Percentiles rank a stretch among this genome's conserved stretches.
phyloP scores from a whole-genome alignment of 2,113 vertebrate genomes.

The Seriola quinqueradiata region DNA sequence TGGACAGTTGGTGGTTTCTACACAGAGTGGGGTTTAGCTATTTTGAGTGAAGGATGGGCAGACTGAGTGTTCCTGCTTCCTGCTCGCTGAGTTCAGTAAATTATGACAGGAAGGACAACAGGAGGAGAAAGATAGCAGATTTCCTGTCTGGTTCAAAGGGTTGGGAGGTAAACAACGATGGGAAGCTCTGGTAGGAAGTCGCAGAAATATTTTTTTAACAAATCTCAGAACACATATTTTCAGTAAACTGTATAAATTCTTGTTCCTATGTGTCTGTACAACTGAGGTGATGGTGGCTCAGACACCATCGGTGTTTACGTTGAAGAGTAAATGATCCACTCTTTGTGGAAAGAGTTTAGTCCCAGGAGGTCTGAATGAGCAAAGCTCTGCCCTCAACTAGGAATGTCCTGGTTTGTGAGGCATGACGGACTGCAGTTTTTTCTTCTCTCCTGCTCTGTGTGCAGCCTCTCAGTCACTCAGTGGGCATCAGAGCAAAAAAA shows the following conservation, averaged over 20 bases:
- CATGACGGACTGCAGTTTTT: constrained; percentile 24
- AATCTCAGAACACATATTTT: neutral
- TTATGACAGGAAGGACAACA: constrained; percentile 30
- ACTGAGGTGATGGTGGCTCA: constrained; percentile 1
- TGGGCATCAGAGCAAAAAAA: constrained; percentile 37
- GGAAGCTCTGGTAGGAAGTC: neutral
- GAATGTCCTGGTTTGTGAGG: constrained; percentile 63
- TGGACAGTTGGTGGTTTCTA: constrained; percentile 10
- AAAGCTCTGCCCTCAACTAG: constrained; percentile 48
- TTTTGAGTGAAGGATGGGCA: constrained; percentile 9
- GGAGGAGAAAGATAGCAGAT: constrained; percentile 1
- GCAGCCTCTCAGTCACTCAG: constrained; percentile 46
- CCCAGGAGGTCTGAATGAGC: constrained; percentile 43
- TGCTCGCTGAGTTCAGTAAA: constrained; percentile 39
- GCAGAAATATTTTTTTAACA: neutral
- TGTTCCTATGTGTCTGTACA: neutral
- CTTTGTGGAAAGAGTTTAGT: constrained; percentile 33
- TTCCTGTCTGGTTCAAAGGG: constrained; percentile 29
- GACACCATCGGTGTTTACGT: constrained; percentile 48
- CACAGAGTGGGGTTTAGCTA: neutral
- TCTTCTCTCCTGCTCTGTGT: constrained; percentile 21
- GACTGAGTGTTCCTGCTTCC: constrained; percentile 52
- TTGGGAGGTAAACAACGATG: constrained; percentile 40
- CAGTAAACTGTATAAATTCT: neutral
- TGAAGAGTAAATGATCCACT: constrained; percentile 46